Percentiles rank a stretch among this genome's conserved stretches.
phyloP scores from a whole-genome alignment of 2,888 invertebrate species.

The Sphaeridia pumilis region DNA sequence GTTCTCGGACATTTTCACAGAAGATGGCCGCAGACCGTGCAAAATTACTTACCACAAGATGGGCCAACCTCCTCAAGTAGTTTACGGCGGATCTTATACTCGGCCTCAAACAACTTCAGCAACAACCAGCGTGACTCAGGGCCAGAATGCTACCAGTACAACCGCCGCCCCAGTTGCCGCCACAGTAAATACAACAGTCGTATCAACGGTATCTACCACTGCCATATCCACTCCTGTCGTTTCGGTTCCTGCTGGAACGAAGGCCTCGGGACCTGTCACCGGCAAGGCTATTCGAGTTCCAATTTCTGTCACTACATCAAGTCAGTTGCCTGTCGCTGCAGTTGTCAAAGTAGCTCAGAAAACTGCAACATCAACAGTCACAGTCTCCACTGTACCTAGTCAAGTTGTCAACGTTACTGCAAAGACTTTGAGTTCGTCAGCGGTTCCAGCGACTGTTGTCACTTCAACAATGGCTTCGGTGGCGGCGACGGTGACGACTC shows the following conservation, averaged over 20 bases:
- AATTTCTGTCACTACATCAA: too few species aligned
- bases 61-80: slow-evolving; percentile 46
- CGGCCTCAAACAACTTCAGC: too few species aligned
- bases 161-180: slow-evolving; percentile 43
- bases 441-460: too few species aligned
- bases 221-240: neutral
- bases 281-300: neutral
- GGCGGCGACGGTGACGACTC: too few species aligned
- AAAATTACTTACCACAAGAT: slow-evolving; percentile 76
- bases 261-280: neutral
- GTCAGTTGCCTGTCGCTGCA: too few species aligned
- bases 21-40: slow-evolving; percentile 82
- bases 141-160: slow-evolving; percentile 40
- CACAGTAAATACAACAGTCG: slow-evolving; percentile 31
- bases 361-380: too few species aligned
- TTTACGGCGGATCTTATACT: slow-evolving; percentile 26
- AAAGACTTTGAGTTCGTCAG: too few species aligned
- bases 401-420: too few species aligned
- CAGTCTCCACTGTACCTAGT: too few species aligned
- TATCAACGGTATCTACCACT: slow-evolving; percentile 44
- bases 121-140: slow-evolving; percentile 22
- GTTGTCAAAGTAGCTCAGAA: too few species aligned
- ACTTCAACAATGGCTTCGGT: too few species aligned
- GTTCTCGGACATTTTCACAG: slow-evolving; percentile 88
- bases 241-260: too few species aligned